Percentiles rank a stretch among this genome's conserved stretches.
Evolutionary conservation across 2,888 invertebrate species (phyloP).

Genomic region (Diplolepis rosae): DNA sequence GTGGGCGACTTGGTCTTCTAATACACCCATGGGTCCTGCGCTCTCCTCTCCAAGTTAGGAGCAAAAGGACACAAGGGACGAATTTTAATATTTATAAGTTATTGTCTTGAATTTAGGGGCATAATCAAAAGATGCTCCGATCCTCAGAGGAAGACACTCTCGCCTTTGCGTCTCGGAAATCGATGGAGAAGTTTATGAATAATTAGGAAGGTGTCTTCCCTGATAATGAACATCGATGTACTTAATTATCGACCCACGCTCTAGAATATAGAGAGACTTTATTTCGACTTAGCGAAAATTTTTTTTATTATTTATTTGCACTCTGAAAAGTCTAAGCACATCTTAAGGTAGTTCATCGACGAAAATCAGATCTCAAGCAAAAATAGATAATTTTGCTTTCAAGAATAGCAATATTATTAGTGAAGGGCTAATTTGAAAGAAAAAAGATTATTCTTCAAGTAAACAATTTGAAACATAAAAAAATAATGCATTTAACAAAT

Average conservation of each 20-base stretch:
- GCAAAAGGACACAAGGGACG: conserved; percentile 32
- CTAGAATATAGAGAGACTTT: background rate
- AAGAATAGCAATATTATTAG: too few relatives aligned
- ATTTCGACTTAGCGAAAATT: background rate
- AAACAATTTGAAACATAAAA: too few relatives aligned
- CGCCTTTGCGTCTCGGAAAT: background rate
- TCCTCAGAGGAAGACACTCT: background rate
- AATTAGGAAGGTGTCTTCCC: background rate
- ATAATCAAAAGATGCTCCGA: conserved; percentile 49
- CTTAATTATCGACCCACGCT: background rate
- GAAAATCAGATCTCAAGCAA: too few relatives aligned
- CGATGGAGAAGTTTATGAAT: background rate
- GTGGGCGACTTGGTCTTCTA: conserved; percentile 70
- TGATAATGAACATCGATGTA: background rate
- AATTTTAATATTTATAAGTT: conserved; percentile 73
- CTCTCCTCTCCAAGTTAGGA: conserved; percentile 20
- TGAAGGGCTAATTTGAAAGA: too few relatives aligned
- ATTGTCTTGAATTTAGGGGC: conserved; percentile 67
- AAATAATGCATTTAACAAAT: too few relatives aligned
- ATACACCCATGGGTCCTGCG: conserved; percentile 52
- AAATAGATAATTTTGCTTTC: too few relatives aligned
- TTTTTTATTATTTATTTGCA: too few relatives aligned
- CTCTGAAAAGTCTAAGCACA: too few relatives aligned
- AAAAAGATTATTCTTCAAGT: too few relatives aligned
- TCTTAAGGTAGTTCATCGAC: too few relatives aligned